Percentiles rank a stretch among this genome's conserved stretches.
These are phyloP conservation scores for Trididemnum nubilum DNA, from an alignment of 23 tunicate species.

Conservation along the genomic window DNA sequence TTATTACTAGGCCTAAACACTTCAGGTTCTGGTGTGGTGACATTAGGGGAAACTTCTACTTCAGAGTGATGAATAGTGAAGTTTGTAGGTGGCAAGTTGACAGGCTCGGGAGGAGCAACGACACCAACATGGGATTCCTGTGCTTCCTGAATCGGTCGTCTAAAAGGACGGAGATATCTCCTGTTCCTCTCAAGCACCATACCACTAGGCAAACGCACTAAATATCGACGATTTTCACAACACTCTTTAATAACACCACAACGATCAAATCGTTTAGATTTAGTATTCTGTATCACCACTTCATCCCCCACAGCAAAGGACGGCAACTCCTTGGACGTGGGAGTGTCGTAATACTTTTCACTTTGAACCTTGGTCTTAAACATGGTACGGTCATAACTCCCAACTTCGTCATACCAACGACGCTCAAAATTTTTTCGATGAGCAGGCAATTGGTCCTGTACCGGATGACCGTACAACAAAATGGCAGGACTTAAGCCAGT, in stretches of 20 bases:
- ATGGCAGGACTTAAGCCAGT: background rate
- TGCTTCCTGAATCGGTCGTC: too few species aligned
- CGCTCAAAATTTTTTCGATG: background rate
- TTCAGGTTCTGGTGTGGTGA: too few species aligned
- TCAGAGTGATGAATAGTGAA: too few species aligned
- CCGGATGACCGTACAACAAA: background rate
- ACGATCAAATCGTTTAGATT: constrained; percentile 5
- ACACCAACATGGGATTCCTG: too few species aligned
- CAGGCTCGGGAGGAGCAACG: too few species aligned
- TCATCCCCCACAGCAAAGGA: background rate
- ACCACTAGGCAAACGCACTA: too few species aligned
- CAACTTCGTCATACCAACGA: background rate
- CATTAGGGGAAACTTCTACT: too few species aligned
- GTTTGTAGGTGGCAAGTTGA: too few species aligned
- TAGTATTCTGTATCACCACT: background rate
- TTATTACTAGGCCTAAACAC: too few species aligned
- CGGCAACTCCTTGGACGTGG: background rate
- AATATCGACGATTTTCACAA: too few species aligned
- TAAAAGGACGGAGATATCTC: too few species aligned
- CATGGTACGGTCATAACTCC: background rate
- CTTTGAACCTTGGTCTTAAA: background rate
- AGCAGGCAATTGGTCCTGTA: background rate
- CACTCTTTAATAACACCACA: background rate
- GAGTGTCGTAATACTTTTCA: background rate
- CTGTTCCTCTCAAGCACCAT: too few species aligned